Base-by-base conservation (phyloP, 1,140 invertebrate genomes). In the Cryptotermes secundus region DNA sequence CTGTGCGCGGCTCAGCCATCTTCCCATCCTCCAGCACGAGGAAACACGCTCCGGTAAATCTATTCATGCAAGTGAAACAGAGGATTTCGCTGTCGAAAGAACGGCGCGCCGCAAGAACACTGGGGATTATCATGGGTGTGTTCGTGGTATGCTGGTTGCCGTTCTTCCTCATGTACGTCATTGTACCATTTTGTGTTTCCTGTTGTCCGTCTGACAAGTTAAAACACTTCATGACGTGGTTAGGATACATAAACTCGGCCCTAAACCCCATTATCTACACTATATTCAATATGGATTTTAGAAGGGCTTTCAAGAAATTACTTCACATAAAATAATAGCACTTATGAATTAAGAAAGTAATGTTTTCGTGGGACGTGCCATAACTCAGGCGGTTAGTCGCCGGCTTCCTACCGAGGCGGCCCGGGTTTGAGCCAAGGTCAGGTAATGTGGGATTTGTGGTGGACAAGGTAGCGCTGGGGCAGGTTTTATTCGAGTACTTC, bases 211-310 rank as follows among this genome's bases (percentile, higher is more conserved):
- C 95, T 12, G 93, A 94, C 72, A 94, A 94, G 87, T 91, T 97
- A 83, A 94, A 95, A 72, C 96, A 97, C 89, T 96, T 97, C 87
- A 96, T 97, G 86, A 97, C 96, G 42, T 99, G 98, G 98, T 93
- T 99, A 65, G 98, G 98, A 35, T 99, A 99, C 89, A 94, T 99
- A 85, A 99, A 99, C 90, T 99, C 97, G 35, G 96, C 96, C n/a
- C 92, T 99, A 24, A 99, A 99, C 90, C 98, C 98, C 24, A 93
- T 99, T 86, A 99, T 99, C 86, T 99, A 99, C 90, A 99, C 97
- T 1, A 98, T 99, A 89, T 99, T 99, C 89, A 99, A 99, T 91
- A 92, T 98, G 88, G 98, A 99, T 88, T 99, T 99, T 90, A 93
- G 98, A 84, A 92, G 95, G 88, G 97, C 98, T 7, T 99, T 99